Evolutionary conservation across 37 sponge, comb jelly and placozoan genomes (phyloP), one percentile per base, ranked within the genome.

Genomic region (Cliona cf. orientalis): DNA sequence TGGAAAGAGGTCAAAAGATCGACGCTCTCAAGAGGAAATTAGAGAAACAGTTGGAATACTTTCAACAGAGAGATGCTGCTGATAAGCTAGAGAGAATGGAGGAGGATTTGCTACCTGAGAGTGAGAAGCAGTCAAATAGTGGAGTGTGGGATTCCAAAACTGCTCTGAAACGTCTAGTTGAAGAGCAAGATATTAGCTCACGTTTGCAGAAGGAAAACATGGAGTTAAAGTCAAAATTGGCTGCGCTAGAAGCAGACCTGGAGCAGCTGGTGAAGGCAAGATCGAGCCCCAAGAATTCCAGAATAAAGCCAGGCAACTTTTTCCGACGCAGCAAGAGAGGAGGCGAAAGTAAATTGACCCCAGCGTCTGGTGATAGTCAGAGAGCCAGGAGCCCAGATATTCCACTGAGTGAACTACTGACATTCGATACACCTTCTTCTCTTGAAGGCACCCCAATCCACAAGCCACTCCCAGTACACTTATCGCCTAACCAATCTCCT

Each of bases 191-290:
- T 9, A 63, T 60, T 36, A 46, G 33, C 36, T 43, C 45, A 33
- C 55, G 42, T 23, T 35, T 73, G 6, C 79, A 33, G 57, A 36
- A 37, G 42, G 80, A 79, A 36, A 86, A 86, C 36, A 36, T 42
- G 17, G 87, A 86, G 79, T 58, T 86, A 36, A 56, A 35, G 25
- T 0, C 29, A 5, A 34, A 55, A 25, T 49, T 86, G 3, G 21
- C 40, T 5, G 33, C 25, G 2, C 38, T 79, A 38, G 87, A 86
- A 35, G 12, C 41, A 31, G 80, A 86, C 5, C 49, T 86, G 66
- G 71, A 72, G 2, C 41, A 61, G 29, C 66, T 86, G 9, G 62
- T 58, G 21, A 31, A 19, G 46, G 62, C 68, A 6, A 28, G 39
- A 26, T 3, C 31, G 28, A 78, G 66, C 43, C 78, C 42, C 5